These are phyloP conservation scores for Platygyra sinensis DNA, from an alignment of 64 coral and sea anemone genomes.

Conservation along the genomic window DNA sequence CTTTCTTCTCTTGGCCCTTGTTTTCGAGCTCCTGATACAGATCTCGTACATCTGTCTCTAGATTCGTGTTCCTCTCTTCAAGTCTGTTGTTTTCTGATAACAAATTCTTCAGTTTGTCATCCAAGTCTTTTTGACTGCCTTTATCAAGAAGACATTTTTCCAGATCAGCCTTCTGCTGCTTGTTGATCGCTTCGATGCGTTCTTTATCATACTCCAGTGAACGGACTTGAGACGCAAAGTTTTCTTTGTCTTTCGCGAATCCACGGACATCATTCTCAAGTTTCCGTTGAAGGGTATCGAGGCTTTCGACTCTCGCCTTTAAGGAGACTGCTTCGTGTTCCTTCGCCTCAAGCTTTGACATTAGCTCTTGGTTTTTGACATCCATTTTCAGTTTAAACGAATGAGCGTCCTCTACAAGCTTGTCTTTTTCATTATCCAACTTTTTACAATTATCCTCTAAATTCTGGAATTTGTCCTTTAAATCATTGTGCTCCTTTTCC, in stretches of 20 bases:
- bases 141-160: slow-evolving; percentile 47
- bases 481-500: slow-evolving; percentile 23
- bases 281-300: slow-evolving; percentile 51
- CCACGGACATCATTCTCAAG: slow-evolving; percentile 38
- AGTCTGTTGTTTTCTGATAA: slow-evolving; percentile 62
- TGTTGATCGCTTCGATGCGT: slow-evolving; percentile 62
- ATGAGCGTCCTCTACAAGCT: slow-evolving; percentile 67
- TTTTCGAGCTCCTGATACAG: slow-evolving; percentile 5
- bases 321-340: slow-evolving; percentile 35
- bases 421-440: slow-evolving; percentile 53
- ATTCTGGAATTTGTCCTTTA: slow-evolving; percentile 23
- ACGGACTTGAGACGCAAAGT: slow-evolving; percentile 32
- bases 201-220: slow-evolving; percentile 64
- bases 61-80: slow-evolving; percentile 42
- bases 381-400: slow-evolving; percentile 81
- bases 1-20: not conserved
- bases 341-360: slow-evolving; percentile 53
- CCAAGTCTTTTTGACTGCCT: slow-evolving; percentile 18
- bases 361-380: slow-evolving; percentile 59
- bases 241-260: slow-evolving; percentile 47
- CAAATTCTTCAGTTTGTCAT: slow-evolving; percentile 45
- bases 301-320: slow-evolving; percentile 34
- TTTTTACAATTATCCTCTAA: slow-evolving; percentile 55
- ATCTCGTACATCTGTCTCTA: slow-evolving; percentile 18
- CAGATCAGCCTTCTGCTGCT: slow-evolving; percentile 55